These are phyloP conservation scores for Phalacrocorax pelagicus DNA, from an alignment of 2,113 vertebrate genomes.

Conservation along the genomic window DNA sequence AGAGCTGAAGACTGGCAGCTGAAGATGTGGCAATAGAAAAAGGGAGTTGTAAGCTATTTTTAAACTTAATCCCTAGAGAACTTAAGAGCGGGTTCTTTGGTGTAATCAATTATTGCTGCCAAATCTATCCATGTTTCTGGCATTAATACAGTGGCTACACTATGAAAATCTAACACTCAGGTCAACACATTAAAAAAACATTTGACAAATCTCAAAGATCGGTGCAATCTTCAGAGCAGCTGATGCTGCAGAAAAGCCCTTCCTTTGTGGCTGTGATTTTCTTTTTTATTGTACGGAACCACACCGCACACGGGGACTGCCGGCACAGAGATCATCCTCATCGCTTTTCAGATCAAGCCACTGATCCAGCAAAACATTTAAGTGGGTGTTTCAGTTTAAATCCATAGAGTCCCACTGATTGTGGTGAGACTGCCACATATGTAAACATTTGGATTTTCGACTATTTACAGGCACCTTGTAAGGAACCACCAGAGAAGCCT, in stretches of 20 bases:
- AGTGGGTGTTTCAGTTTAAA: fast-evolving
- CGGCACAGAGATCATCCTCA: not conserved
- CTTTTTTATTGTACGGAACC: fast-evolving
- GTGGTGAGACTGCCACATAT: not conserved
- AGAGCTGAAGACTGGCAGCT: not conserved
- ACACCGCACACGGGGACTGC: not conserved
- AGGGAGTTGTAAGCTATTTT: not conserved
- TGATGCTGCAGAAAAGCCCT: not conserved
- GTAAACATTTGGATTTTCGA: not conserved
- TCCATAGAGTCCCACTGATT: not conserved
- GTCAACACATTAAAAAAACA: not conserved
- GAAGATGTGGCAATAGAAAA: not conserved
- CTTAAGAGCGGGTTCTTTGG: fast-evolving
- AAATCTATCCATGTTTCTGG: not conserved
- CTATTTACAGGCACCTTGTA: not conserved
- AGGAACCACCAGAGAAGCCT: not conserved
- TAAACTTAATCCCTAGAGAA: not conserved
- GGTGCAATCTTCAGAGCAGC: not conserved
- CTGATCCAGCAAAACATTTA: not conserved
- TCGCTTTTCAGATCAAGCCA: fast-evolving
- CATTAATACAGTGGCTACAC: not conserved
- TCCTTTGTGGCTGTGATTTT: not conserved
- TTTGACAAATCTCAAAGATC: not conserved
- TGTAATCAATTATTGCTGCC: not conserved
- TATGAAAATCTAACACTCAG: not conserved